Percentiles rank a stretch among this genome's conserved stretches.
Conservation (phyloP, 2,113 vertebrate species). For the Plestiodon gilberti region DNA sequence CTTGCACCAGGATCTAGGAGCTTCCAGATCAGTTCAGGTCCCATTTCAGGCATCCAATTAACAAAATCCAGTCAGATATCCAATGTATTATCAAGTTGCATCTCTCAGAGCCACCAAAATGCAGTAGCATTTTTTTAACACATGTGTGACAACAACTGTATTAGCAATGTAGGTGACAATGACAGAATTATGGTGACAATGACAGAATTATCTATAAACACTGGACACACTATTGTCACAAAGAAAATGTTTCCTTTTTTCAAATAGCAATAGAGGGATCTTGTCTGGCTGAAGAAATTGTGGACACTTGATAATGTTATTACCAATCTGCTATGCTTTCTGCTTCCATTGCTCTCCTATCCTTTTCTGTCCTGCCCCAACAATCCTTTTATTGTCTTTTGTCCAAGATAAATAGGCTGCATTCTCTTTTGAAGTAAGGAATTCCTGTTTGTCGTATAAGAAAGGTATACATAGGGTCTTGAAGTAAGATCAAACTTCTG, state of each 20-base stretch:
- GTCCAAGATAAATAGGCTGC: neutral
- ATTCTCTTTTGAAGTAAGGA: neutral
- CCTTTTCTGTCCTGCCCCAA: neutral
- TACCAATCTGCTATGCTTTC: neutral
- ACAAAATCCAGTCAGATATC: neutral
- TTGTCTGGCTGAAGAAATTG: neutral
- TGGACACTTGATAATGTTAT: neutral
- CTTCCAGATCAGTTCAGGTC: neutral
- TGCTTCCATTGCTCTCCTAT: neutral
- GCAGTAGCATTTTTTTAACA: too few species aligned
- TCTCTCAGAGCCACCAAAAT: too few species aligned
- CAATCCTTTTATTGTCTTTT: neutral
- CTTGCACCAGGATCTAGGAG: neutral
- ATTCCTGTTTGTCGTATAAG: neutral
- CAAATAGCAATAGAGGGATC: neutral
- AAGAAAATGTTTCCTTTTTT: neutral
- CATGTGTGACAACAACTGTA: neutral
- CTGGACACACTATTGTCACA: neutral
- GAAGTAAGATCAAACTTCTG: neutral
- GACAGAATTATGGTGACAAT: too few species aligned
- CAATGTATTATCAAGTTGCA: too few species aligned
- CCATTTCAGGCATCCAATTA: neutral
- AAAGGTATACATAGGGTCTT: neutral
- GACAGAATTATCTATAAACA: neutral
- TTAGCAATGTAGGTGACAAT: neutral